Evolutionary conservation across 2,113 vertebrate species (phyloP).

Genomic region (Istiophorus platypterus): DNA sequence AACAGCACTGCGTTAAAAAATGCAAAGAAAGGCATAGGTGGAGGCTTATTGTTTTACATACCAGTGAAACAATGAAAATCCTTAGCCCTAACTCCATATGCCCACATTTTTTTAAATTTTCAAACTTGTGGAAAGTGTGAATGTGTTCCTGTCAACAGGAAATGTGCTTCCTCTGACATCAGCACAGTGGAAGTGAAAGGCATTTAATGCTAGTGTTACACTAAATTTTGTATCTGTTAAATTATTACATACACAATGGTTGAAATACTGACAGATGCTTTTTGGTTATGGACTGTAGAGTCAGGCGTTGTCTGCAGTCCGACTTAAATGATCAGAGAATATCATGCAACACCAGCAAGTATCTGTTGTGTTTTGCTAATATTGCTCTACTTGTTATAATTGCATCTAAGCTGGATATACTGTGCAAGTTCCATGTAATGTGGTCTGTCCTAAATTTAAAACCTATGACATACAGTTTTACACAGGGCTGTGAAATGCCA

Average conservation of each 20-base stretch:
- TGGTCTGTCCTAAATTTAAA: conserved; percentile 33
- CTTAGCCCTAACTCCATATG: too few species aligned
- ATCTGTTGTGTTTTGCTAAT: conserved; percentile 8
- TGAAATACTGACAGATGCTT: conserved; percentile 12
- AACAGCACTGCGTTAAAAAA: too few species aligned
- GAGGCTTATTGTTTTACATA: too few species aligned
- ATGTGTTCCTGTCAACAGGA: neutral
- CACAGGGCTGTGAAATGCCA: neutral
- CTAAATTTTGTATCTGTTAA: conserved; percentile 25
- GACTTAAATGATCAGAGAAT: neutral
- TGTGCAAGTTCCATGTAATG: neutral
- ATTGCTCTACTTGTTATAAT: neutral
- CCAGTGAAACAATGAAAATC: too few species aligned
- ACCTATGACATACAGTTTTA: neutral
- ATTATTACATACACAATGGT: neutral
- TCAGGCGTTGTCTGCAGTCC: conserved; percentile 24
- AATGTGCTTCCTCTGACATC: neutral
- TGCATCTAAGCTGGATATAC: conserved; percentile 7
- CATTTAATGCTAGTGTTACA: conserved; percentile 9
- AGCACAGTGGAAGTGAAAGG: neutral
- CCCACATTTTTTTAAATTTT: neutral
- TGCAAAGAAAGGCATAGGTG: too few species aligned
- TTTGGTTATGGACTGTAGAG: conserved; percentile 14
- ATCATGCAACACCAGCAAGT: conserved; percentile 3
- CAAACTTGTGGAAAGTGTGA: neutral